Percentiles rank a stretch among this genome's conserved stretches.
phyloP scores from a whole-genome alignment of 2,797 vertebrate genomes.

The Phoeniculus purpureus region DNA sequence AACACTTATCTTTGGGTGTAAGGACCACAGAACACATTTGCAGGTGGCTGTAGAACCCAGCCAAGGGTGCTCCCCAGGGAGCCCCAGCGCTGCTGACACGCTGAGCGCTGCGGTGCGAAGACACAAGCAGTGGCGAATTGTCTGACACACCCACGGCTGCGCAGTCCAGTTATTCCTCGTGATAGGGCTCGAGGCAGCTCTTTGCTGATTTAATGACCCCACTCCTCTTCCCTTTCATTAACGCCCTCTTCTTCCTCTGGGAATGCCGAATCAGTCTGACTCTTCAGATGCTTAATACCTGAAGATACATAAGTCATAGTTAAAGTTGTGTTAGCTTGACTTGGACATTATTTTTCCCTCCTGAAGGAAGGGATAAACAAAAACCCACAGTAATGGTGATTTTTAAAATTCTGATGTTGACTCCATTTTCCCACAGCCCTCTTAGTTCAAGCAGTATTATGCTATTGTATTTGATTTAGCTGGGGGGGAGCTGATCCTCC shows the following conservation, averaged over 20 bases:
- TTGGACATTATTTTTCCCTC: background rate
- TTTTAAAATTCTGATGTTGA: background rate
- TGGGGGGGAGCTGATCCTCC: too few relatives aligned
- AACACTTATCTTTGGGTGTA: slow-evolving; percentile 27
- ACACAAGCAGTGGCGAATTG: slow-evolving; percentile 19
- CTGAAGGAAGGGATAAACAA: background rate
- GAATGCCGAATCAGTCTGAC: slow-evolving; percentile 77
- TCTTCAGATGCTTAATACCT: slow-evolving; percentile 85
- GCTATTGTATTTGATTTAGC: background rate
- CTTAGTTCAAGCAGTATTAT: background rate
- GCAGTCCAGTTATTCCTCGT: slow-evolving; percentile 12
- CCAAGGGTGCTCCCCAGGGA: background rate
- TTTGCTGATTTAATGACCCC: slow-evolving; percentile 47
- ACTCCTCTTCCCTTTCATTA: slow-evolving; percentile 76
- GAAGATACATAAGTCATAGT: slow-evolving; percentile 66
- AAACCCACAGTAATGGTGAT: background rate
- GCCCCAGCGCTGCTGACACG: fast-evolving
- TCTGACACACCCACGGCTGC: background rate
- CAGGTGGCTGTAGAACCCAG: slow-evolving; percentile 44
- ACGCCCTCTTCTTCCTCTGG: slow-evolving; percentile 83
- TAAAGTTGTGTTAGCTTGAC: background rate
- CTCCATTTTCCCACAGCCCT: background rate
- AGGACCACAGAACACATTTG: background rate
- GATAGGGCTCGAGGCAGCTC: background rate
- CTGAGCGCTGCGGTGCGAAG: background rate